A percentile compares a stretch with the other conserved stretches of the same genome.
phyloP scores from a whole-genome alignment of 2,888 invertebrate genomes.

The Tupiocoris notatus region DNA sequence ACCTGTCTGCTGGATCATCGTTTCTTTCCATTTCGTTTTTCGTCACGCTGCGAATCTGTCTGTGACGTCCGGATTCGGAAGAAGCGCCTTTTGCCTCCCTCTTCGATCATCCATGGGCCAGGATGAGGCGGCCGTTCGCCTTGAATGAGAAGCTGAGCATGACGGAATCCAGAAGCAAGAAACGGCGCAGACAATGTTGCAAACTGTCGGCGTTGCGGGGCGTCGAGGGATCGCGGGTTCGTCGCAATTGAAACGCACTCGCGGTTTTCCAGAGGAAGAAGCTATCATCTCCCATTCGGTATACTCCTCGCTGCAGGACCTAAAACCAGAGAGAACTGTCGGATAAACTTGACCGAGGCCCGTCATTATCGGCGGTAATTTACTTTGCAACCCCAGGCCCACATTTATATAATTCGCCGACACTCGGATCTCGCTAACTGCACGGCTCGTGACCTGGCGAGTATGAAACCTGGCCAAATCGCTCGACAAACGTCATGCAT shows the following conservation, averaged over 20 bases:
- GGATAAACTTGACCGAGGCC: too few species aligned
- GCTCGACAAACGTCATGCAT: too few species aligned
- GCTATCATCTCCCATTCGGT: background rate
- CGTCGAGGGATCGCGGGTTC: background rate
- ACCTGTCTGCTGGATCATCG: too few species aligned
- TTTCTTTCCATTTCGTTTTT: background rate
- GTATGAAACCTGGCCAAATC: too few species aligned
- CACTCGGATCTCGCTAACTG: too few species aligned
- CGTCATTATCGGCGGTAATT: too few species aligned
- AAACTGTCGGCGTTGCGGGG: background rate
- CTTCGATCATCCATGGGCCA: background rate
- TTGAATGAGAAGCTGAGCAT: slow-evolving; percentile 26
- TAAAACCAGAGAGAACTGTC: too few species aligned
- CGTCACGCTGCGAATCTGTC: background rate
- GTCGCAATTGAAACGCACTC: slow-evolving; percentile 28
- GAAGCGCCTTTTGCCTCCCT: background rate
- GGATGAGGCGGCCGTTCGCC: slow-evolving; percentile 5
- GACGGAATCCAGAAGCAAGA: slow-evolving; percentile 29
- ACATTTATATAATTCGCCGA: too few species aligned
- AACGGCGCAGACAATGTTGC: slow-evolving; percentile 16
- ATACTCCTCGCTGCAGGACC: too few species aligned
- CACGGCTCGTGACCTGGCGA: too few species aligned
- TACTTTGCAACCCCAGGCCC: too few species aligned
- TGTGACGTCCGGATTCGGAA: background rate
- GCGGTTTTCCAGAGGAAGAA: slow-evolving; percentile 10